These are phyloP conservation scores for Vicugna pacos DNA, from an alignment of 2,113 vertebrate genomes.

Conservation along the genomic window DNA sequence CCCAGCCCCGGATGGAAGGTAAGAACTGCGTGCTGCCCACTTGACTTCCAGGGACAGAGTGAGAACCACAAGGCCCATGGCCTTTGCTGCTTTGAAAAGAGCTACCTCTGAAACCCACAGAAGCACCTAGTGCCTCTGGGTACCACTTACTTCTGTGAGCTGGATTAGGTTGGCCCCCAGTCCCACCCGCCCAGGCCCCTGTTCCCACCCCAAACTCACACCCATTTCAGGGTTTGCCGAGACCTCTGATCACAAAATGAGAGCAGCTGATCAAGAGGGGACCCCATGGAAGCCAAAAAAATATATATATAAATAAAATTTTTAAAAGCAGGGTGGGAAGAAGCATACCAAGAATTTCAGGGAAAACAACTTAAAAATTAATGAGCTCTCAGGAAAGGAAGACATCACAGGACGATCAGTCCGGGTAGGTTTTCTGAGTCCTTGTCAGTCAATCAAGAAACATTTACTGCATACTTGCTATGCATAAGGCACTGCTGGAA, in stretches of 20 bases:
- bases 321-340: background rate
- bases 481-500: background rate
- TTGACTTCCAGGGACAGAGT: background rate
- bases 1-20: background rate
- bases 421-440: constrained; percentile 27
- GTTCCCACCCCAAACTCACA: background rate
- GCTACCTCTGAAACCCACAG: background rate
- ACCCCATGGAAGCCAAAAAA: background rate
- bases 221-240: background rate
- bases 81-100: background rate
- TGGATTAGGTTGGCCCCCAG: no score
- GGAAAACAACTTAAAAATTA: constrained; percentile 49
- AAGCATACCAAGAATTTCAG: background rate
- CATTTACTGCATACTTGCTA: background rate
- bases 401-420: background rate
- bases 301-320: no score
- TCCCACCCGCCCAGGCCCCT: background rate
- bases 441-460: background rate
- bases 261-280: background rate
- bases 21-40: background rate
- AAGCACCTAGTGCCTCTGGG: background rate
- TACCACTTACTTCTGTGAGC: background rate
- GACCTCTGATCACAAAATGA: background rate
- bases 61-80: background rate
- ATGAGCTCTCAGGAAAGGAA: constrained; percentile 46